Evolutionary conservation across 2,797 vertebrate species (phyloP), one percentile per base, ranked within the genome.

Genomic region (Bradypodion pumilum): DNA sequence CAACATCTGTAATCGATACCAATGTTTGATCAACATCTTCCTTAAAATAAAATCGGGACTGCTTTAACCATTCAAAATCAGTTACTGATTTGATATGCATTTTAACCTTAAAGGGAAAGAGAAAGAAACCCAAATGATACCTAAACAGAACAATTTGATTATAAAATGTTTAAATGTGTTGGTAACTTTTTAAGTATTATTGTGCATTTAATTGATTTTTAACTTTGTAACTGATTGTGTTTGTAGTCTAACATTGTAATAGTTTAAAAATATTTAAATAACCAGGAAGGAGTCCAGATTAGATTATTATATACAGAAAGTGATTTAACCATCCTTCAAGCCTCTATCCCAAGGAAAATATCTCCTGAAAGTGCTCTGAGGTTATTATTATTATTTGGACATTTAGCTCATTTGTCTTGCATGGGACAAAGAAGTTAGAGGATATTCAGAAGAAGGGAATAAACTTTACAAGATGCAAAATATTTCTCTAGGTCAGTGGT

Each of bases 31-130:
- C 92, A 12, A 93, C 68, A 86, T 96, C 94, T 84, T 96, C 95
- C 70, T 95, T 96, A 86, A 94, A 96, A 92, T 96, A 96, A 94
- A 96, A 96, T 91, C 96, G 91, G 86, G 93, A 95, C 86, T 96
- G 96, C 79, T 96, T 96, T 62, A 96, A 87, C 96, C 96, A 97
- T 85, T 97, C 96, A 86, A 97, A 97, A 90, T 97, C 96, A 40
- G 90, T 92, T 29, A 83, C 84, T 56, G 96, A 90, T 90, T 80
- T 95, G 91, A 97, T 94, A 82, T 95, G 92, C 95, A 95, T 93
- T 94, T 92, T 96, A 86, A 96, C 96, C 96, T 96, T 90, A 95
- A 94, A 84, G 86, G 29, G 84, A 92, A 79, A 25, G 76, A 16
- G 83, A 89, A 60, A 37, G 87, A 84, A 66, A 49, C 2, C 13